A percentile compares a stretch with the other conserved stretches of the same genome.
These are phyloP conservation scores for Cryptoblepharus egeriae DNA, from an alignment of 2,797 vertebrate genomes.

Conservation along the genomic window DNA sequence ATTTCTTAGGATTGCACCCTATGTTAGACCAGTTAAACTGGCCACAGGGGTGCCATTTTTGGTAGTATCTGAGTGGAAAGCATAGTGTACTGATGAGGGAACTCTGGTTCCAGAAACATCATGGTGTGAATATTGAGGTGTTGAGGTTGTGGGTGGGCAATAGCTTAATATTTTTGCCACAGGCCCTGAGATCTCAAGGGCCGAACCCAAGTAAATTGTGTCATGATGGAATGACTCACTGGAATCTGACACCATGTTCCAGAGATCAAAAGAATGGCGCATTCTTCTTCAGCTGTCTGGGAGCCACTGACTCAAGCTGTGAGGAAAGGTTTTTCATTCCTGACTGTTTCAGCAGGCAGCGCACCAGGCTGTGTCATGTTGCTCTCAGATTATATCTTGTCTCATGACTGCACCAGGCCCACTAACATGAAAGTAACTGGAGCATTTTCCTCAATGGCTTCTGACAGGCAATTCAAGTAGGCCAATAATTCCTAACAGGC, in stretches of 20 bases:
- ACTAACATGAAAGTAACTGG: background rate
- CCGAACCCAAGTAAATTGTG: background rate
- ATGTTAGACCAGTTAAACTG: too few species aligned
- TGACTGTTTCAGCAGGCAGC: background rate
- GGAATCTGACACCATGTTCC: background rate
- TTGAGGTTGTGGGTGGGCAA: too few species aligned
- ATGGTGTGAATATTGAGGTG: background rate
- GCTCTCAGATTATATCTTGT: background rate
- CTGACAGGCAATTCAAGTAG: background rate
- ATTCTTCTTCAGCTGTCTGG: background rate
- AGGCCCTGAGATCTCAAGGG: background rate
- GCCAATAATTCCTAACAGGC: conserved; percentile 28
- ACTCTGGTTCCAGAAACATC: background rate
- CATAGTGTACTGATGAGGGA: background rate
- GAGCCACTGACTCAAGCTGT: background rate
- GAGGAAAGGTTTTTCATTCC: background rate
- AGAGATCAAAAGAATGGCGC: background rate
- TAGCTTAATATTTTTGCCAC: background rate
- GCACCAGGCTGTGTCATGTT: background rate
- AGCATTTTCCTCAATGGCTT: conserved; percentile 4
- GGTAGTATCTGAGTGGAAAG: background rate
- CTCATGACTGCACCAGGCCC: background rate
- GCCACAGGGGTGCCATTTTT: background rate
- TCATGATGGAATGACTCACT: background rate
- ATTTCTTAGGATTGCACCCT: too few species aligned